phyloP scores from a whole-genome alignment of 2,797 vertebrate species.

The Ptychadena robeensis region DNA sequence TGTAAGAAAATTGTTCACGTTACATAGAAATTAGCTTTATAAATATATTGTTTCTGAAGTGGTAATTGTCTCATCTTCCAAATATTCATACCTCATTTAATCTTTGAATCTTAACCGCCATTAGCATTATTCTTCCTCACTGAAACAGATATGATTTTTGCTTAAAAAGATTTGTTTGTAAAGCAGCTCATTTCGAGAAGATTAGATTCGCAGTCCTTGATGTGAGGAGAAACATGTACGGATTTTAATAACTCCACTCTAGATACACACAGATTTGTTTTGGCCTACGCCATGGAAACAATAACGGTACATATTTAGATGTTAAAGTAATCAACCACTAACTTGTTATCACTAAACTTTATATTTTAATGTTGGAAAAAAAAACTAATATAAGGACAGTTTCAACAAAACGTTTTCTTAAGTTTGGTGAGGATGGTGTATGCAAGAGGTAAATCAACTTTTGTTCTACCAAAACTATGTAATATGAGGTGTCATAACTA shows the following conservation, averaged over 20 bases:
- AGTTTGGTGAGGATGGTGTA: too few relatives aligned
- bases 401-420: background rate
- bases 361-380: background rate
- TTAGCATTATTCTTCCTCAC: constrained; percentile 76
- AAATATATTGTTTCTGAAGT: constrained; percentile 94
- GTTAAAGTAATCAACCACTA: background rate
- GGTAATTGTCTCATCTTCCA: constrained; percentile 94
- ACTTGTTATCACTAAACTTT: background rate
- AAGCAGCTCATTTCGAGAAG: constrained; percentile 71
- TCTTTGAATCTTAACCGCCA: constrained; percentile 81
- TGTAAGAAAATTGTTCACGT: constrained; percentile 82
- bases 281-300: background rate
- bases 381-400: background rate
- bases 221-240: constrained; percentile 21
- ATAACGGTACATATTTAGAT: background rate
- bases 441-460: too few relatives aligned
- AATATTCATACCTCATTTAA: constrained; percentile 91
- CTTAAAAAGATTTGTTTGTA: constrained; percentile 77
- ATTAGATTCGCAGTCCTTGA: constrained; percentile 52
- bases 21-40: constrained; percentile 88
- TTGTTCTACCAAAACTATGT: too few relatives aligned
- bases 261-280: constrained; percentile 19
- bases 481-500: too few relatives aligned
- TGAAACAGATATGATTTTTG: constrained; percentile 80
- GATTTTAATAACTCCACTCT: constrained; percentile 44